Percentiles rank a stretch among this genome's conserved stretches.
phyloP scores from a whole-genome alignment of 2,113 vertebrate genomes.

The Otus sunia region DNA sequence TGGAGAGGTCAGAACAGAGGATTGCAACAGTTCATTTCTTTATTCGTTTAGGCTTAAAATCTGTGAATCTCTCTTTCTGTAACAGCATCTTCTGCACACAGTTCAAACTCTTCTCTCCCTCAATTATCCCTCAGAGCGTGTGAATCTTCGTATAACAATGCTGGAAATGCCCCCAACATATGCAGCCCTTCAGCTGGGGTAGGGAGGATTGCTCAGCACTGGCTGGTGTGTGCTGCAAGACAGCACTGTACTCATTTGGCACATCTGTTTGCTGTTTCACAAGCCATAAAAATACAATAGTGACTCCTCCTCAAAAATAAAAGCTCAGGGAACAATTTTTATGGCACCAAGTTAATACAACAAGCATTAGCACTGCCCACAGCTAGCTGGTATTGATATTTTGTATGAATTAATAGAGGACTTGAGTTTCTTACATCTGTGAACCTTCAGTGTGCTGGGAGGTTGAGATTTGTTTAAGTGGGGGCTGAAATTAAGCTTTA shows the following conservation, averaged over 20 bases:
- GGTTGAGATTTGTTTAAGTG: neutral
- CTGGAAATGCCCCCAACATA: neutral
- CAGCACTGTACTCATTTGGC: neutral
- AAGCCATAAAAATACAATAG: neutral
- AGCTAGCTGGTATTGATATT: neutral
- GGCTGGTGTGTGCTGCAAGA: neutral
- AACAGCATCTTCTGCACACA: neutral
- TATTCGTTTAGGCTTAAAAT: neutral
- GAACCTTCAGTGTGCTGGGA: neutral
- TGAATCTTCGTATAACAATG: neutral
- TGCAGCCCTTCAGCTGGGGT: neutral
- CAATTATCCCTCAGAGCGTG: neutral
- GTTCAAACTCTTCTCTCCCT: neutral
- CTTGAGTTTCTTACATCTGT: neutral
- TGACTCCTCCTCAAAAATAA: neutral
- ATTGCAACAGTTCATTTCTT: neutral
- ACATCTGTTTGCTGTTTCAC: neutral
- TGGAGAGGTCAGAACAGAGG: neutral
- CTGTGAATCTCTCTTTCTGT: neutral
- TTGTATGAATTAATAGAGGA: neutral
- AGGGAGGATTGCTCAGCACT: neutral
- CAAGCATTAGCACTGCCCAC: neutral
- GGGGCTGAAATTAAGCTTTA: neutral
- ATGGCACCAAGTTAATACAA: fast-evolving
- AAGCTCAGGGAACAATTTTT: neutral